phyloP scores from a whole-genome alignment of 2,113 vertebrate species.

The Sciurus niger region DNA sequence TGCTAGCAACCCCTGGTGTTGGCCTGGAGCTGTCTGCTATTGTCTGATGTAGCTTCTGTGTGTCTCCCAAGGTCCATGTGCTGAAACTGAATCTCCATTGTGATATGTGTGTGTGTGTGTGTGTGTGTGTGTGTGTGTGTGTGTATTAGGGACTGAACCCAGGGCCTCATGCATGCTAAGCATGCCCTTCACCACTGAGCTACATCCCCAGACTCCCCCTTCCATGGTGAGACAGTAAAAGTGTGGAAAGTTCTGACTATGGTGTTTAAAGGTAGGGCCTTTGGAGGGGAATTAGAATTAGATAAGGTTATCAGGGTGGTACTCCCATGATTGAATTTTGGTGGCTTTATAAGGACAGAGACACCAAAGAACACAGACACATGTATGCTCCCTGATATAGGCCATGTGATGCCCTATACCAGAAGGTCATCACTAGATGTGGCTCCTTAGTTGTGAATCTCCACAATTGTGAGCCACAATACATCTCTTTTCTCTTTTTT shows the following conservation, averaged over 20 bases:
- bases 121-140: too few species aligned
- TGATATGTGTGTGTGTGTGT: neutral
- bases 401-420: neutral
- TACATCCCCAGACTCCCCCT: neutral
- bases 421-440: neutral
- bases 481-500: neutral
- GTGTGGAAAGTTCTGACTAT: neutral
- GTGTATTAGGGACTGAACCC: neutral
- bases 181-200: neutral
- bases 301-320: neutral
- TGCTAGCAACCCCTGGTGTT: neutral
- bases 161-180: neutral
- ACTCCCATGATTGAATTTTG: neutral
- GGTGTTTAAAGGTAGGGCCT: neutral
- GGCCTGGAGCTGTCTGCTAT: accelerated
- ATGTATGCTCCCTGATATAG: too few species aligned
- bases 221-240: neutral
- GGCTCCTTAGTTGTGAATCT: neutral
- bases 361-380: neutral
- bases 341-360: neutral
- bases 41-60: neutral
- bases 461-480: neutral
- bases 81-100: neutral
- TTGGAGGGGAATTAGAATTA: neutral
- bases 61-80: neutral